Evolutionary conservation across 2,113 vertebrate species (phyloP).

Genomic region (Pangasianodon gigas): DNA sequence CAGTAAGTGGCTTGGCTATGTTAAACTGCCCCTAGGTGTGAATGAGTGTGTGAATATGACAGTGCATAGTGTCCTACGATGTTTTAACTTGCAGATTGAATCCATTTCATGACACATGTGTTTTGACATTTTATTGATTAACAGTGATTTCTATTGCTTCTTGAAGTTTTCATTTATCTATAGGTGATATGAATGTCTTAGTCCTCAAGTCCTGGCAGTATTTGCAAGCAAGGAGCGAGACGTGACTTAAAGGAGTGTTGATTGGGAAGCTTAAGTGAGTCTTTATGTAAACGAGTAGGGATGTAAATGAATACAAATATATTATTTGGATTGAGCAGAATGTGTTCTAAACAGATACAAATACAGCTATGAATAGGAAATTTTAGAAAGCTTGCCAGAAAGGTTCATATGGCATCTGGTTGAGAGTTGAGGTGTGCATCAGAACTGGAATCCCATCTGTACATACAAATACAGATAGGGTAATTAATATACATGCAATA

Average conservation of each 20-base stretch:
- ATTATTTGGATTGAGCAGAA: not conserved
- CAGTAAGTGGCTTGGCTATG: not conserved
- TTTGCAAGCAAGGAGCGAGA: not conserved
- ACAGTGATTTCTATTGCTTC: not conserved
- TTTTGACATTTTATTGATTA: not conserved
- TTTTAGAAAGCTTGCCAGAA: not conserved
- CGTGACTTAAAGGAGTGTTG: not conserved
- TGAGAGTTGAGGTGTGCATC: not conserved
- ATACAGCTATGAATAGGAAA: not conserved
- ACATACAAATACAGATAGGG: not conserved
- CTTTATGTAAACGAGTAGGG: not conserved
- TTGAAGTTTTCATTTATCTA: not conserved
- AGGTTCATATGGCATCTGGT: not conserved
- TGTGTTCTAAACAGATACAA: not conserved
- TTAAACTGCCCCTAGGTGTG: not conserved
- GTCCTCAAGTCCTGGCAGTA: not conserved
- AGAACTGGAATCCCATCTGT: not conserved
- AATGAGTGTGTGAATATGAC: not conserved
- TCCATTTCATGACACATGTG: not conserved
- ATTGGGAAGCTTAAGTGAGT: not conserved
- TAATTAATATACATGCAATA: not conserved
- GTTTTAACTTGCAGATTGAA: not conserved
- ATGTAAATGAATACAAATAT: not conserved
- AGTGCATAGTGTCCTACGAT: not conserved
- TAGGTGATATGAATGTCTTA: not conserved